These are phyloP conservation scores for Hemaris fuciformis DNA, from an alignment of 2,888 invertebrate genomes.

Conservation along the genomic window DNA sequence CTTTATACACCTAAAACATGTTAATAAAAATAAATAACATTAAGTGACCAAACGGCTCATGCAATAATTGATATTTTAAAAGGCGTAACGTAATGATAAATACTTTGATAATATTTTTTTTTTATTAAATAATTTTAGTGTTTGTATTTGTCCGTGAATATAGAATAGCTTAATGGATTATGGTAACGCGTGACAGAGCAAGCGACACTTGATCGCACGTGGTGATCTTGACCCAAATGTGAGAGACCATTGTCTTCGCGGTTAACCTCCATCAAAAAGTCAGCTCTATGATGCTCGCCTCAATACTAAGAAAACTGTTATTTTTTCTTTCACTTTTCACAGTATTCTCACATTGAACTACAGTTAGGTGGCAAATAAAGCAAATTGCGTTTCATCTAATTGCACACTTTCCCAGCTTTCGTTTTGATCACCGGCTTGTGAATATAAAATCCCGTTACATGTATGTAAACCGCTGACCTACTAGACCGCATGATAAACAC, in stretches of 20 bases:
- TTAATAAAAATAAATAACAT: too few species aligned
- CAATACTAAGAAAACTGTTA: conserved; percentile 34
- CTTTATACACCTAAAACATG: too few species aligned
- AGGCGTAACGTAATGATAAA: background rate
- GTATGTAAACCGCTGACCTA: conserved; percentile 53
- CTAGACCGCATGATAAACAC: conserved; percentile 56
- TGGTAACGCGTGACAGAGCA: conserved; percentile 48
- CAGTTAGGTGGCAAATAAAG: conserved; percentile 13
- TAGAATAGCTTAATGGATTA: conserved; percentile 14
- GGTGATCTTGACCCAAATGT: conserved; percentile 74
- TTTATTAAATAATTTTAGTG: background rate
- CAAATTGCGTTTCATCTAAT: conserved; percentile 54
- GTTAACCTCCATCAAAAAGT: conserved; percentile 53
- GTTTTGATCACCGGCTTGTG: conserved; percentile 59
- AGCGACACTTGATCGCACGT: conserved; percentile 51
- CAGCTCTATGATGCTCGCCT: background rate
- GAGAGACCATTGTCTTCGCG: conserved; percentile 66
- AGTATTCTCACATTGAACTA: conserved; percentile 11
- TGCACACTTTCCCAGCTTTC: conserved; percentile 76
- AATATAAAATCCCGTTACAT: conserved; percentile 63
- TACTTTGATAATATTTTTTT: background rate
- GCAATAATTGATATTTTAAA: background rate
- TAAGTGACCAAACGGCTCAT: too few species aligned
- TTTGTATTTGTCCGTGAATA: background rate
- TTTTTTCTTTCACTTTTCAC: conserved; percentile 32